Percentiles rank a stretch among this genome's conserved stretches.
phyloP scores from a whole-genome alignment of 2,113 vertebrate species.

The Actenoides hombroni region DNA sequence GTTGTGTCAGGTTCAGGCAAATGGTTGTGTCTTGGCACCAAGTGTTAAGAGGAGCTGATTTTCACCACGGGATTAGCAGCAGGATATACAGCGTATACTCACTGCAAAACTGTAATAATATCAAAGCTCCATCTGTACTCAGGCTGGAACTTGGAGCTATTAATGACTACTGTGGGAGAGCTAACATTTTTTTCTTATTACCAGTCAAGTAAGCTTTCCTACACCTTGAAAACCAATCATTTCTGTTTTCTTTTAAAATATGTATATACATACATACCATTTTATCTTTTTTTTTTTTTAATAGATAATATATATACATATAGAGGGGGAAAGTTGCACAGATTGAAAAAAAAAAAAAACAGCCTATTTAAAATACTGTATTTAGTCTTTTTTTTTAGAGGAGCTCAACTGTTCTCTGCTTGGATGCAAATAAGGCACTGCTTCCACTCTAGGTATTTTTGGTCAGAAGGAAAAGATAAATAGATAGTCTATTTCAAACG shows the following conservation, averaged over 20 bases:
- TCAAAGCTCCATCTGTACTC: slow-evolving; percentile 34
- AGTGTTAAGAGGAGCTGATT: not conserved
- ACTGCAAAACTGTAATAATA: not conserved
- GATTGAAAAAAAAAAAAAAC: not conserved
- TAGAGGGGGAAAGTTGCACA: not conserved
- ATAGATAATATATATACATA: not conserved
- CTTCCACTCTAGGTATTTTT: slow-evolving; percentile 50
- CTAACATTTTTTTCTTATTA: not conserved
- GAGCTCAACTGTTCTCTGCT: slow-evolving; percentile 8
- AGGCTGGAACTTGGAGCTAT: not conserved
- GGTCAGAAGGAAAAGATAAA: slow-evolving; percentile 25
- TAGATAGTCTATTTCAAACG: not conserved
- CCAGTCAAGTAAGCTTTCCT: not conserved
- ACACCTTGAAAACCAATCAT: not conserved
- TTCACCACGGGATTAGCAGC: slow-evolving; percentile 35
- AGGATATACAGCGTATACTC: slow-evolving; percentile 1
- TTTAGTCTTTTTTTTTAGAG: not conserved
- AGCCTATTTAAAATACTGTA: not conserved
- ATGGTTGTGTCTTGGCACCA: not conserved
- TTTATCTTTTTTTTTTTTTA: not conserved
- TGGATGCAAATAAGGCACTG: not conserved
- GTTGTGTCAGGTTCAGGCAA: not conserved
- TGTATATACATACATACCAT: not conserved
- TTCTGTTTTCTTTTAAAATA: not conserved
- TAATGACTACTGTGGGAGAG: slow-evolving; percentile 2